Evolutionary conservation across 2,797 vertebrate species (phyloP), one percentile per base, ranked within the genome.

Genomic region (Channallabes apus): DNA sequence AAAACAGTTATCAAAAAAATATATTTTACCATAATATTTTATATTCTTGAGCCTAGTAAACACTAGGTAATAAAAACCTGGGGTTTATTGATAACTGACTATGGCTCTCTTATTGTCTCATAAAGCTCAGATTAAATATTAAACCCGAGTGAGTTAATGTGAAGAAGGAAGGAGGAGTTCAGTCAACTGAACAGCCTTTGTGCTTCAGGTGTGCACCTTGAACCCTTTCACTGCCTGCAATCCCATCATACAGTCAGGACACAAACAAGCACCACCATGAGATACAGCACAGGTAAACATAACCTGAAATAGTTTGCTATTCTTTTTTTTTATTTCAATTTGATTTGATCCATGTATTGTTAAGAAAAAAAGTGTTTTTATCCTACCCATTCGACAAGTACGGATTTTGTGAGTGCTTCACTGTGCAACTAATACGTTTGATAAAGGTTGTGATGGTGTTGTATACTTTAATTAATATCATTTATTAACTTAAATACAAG

Each of bases 41-140:
- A 38, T 29, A 17, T 59, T 51, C 46, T 14, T 62, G 22, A 61
- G 38, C 24, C 38, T 32, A 22, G 38, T 24, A 64, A 27, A 6
- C 5, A 32, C 80, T 83, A 78, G 83, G 69, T 87, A 82, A 84
- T 82, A 59, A 35, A 64, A 62, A 27, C 56, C 35, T 82, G 2
- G 35, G 35, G 58, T 54, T 7, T 86, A 81, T 78, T 83, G 41
- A 67, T 67, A 29, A 15, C 32, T 14, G 56, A n/a, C 22, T 54
- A 27, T 54, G 67, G n/a, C 20, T 62, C 46, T 82, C 71, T 51
- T 73, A 86, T 84, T 85, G 77, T 88, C 82, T 89, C 88, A 86
- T 90, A 85, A 84, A 80, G 29, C 61, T 71, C 35, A 80, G 91
- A 94, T 96, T 95, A 94, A 97, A 95, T 92, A 94, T 96, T 97